Conservation (phyloP, 1,140 invertebrate genomes). For the Neodiprion fabricii region DNA sequence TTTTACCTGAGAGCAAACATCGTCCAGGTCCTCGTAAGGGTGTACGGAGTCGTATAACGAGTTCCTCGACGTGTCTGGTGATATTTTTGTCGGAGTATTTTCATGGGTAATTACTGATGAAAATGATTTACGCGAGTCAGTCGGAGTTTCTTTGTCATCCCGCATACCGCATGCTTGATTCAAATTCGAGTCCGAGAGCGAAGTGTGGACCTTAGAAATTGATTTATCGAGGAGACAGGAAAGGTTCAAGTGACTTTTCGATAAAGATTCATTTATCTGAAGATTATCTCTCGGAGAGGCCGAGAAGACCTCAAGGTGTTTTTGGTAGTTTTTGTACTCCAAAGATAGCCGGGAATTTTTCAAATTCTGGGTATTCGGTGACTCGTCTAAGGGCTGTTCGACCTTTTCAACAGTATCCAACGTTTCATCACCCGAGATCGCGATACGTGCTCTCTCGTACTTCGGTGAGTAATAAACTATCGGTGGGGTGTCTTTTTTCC, state of each 20-base stretch:
- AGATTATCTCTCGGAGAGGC: conserved; percentile 10
- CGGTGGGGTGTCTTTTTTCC: conserved; percentile 11
- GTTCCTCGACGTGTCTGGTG: conserved; percentile 8
- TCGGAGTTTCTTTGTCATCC: conserved; percentile 2
- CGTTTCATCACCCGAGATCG: not conserved
- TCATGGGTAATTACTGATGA: not conserved
- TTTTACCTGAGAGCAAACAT: conserved; percentile 13
- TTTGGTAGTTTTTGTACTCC: conserved; percentile 31
- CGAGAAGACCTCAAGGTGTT: conserved; percentile 21
- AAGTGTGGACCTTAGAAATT: conserved; percentile 28
- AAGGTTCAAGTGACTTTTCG: conserved; percentile 35
- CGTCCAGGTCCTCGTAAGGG: conserved; percentile 18
- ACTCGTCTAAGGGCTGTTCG: conserved; percentile 26
- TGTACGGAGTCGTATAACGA: not conserved
- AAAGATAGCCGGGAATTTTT: conserved; percentile 41
- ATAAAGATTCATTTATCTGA: conserved; percentile 14
- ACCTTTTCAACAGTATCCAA: too few species aligned
- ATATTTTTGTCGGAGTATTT: not conserved
- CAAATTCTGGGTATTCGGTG: conserved; percentile 38
- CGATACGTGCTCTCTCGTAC: not conserved
- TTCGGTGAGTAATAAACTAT: conserved; percentile 24
- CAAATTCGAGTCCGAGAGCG: conserved; percentile 34
- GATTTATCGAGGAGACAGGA: conserved; percentile 26
- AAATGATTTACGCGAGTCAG: not conserved
- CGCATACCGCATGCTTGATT: conserved; percentile 21